Percentiles rank a stretch among this genome's conserved stretches.
Conservation (phyloP, 2,797 vertebrate species). For the Syngnathus rostellatus region DNA sequence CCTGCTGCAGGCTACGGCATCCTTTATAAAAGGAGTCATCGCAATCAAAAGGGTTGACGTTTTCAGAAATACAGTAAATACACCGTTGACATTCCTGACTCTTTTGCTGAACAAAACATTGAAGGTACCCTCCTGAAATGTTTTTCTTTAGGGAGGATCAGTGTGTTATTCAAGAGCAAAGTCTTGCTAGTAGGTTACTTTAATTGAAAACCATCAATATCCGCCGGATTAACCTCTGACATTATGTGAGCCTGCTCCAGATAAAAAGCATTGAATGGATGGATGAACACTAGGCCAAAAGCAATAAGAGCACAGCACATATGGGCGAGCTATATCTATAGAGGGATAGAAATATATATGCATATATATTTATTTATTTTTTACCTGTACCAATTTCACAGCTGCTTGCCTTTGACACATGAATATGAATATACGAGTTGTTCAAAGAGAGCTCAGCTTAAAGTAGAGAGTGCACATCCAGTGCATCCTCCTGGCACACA, state of each 20-base stretch:
- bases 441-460: background rate
- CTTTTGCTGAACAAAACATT: too few relatives aligned
- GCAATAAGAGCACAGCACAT: background rate
- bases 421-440: background rate
- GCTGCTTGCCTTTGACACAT: background rate
- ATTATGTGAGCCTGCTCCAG: background rate
- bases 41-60: too few relatives aligned
- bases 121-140: background rate
- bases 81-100: too few relatives aligned
- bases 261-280: background rate
- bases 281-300: background rate
- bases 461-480: background rate
- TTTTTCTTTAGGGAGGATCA: background rate
- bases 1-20: too few relatives aligned
- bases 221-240: background rate
- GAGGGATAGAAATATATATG: too few relatives aligned
- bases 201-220: background rate
- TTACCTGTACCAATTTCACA: background rate
- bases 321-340: background rate
- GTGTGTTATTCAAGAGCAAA: too few relatives aligned
- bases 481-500: background rate
- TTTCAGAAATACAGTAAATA: too few relatives aligned
- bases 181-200: too few relatives aligned
- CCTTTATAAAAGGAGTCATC: too few relatives aligned
- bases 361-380: background rate